These are phyloP conservation scores for Molothrus aeneus DNA, from an alignment of 2,797 vertebrate species.

Conservation along the genomic window DNA sequence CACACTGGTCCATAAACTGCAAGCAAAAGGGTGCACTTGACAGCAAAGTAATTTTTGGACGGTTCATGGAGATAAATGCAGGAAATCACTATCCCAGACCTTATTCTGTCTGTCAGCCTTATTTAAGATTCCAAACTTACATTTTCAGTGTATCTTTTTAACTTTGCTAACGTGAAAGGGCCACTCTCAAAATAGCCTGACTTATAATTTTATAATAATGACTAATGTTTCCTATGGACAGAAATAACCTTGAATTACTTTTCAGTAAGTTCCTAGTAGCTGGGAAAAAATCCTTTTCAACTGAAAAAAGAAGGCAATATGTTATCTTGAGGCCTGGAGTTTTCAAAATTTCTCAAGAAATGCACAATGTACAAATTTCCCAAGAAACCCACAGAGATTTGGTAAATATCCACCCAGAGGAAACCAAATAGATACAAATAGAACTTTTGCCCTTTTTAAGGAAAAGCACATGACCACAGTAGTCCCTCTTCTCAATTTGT, in stretches of 20 bases:
- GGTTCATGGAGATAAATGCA: conserved; percentile 33
- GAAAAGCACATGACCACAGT: conserved; percentile 44
- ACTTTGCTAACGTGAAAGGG: conserved; percentile 26
- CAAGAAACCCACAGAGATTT: conserved; percentile 63
- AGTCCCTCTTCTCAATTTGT: conserved; percentile 27
- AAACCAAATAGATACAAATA: conserved; percentile 55
- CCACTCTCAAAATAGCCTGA: conserved; percentile 51
- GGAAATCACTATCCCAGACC: conserved; percentile 52
- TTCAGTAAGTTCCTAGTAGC: conserved; percentile 45
- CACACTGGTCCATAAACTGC: background rate
- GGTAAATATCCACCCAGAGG: conserved; percentile 51
- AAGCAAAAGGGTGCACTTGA: background rate
- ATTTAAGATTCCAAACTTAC: conserved; percentile 26
- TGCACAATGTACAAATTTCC: conserved; percentile 46
- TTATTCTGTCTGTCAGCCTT: conserved; percentile 3
- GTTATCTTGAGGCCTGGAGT: conserved; percentile 13
- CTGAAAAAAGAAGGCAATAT: conserved; percentile 23
- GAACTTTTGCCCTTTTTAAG: conserved; percentile 51
- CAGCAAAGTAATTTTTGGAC: conserved; percentile 22
- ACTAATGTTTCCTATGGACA: conserved; percentile 59
- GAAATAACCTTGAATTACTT: conserved; percentile 61
- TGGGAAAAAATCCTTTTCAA: conserved; percentile 17
- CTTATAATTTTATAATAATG: conserved; percentile 54
- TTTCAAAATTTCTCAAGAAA: conserved; percentile 64
- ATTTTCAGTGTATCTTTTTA: conserved; percentile 31